Conservation (phyloP, 2,113 vertebrate species). For the Cranoglanis bouderius region DNA sequence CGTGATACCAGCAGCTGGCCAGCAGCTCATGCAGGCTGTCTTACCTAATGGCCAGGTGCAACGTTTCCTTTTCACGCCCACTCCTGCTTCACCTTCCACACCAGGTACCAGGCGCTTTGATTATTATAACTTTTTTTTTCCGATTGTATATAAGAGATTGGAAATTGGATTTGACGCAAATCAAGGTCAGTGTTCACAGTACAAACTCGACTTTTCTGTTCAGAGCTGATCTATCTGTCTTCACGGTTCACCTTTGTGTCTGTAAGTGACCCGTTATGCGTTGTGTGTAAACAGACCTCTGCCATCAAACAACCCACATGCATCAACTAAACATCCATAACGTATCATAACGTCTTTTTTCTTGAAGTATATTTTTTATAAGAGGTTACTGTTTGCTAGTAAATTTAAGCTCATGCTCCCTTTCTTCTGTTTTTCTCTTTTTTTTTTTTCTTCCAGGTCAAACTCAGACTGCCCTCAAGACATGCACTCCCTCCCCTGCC, state of each 20-base stretch:
- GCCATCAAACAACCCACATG: background rate
- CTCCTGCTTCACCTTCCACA: slow-evolving; percentile 69
- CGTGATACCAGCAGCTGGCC: slow-evolving; percentile 89
- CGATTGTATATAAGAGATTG: too few species aligned
- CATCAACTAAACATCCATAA: background rate
- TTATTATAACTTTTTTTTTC: background rate
- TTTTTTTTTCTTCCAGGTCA: slow-evolving; percentile 28
- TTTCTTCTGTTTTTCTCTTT: background rate
- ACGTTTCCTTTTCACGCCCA: slow-evolving; percentile 94
- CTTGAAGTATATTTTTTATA: background rate
- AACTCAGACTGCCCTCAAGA: slow-evolving; percentile 56
- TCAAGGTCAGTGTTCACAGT: background rate
- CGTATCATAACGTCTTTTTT: background rate
- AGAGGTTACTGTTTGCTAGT: background rate
- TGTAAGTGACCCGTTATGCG: background rate
- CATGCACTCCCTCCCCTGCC: slow-evolving; percentile 65
- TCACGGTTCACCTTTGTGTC: background rate
- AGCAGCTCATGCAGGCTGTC: slow-evolving; percentile 98
- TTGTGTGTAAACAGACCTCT: background rate
- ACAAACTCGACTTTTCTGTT: background rate
- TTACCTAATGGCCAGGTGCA: slow-evolving; percentile 97
- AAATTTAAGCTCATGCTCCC: background rate
- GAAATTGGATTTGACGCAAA: background rate
- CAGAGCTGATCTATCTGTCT: background rate
- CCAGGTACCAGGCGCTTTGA: slow-evolving; percentile 15